Base-by-base conservation (phyloP, 2,888 invertebrate genomes). In the Lasioglossum morio region DNA sequence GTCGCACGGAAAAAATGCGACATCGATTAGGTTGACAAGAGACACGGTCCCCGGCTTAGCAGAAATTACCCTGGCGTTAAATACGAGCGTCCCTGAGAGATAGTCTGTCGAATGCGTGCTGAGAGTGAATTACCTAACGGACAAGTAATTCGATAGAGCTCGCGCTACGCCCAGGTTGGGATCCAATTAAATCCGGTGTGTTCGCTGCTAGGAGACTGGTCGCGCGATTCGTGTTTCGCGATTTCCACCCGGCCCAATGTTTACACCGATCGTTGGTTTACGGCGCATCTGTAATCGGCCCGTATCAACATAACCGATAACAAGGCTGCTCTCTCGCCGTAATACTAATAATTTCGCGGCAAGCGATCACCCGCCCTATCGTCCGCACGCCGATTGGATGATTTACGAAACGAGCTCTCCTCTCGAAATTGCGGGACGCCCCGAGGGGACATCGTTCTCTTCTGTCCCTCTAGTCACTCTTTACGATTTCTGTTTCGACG, bases 271-370 rank as follows among this genome's bases (percentile, higher is more conserved):
- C 78, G 74, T 72, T 85, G 81, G 83, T 88, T 87, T 87, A 85
- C 89, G 88, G 81, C 76, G 85, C 73, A 83, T 75, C 75, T 60
- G 66, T 77, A 82, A 82, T 82, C 76, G 78, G 37, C 69, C 57
- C 16, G 77, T 79, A 77, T 82, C 85, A 85, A 80, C 82, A 63
- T 63, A 72, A 78, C 82, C 83, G 84, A 83, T 90, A 90, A 89
- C 86, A 69, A 85, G 87, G 85, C 88, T 85, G 85, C 86, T 69
- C 80, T 69, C 46, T 73, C 72, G 46, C 69, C 43, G 80, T 83
- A 90, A 88, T 85, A 80, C 73, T 74, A 85, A 90, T 89, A 83
- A 89, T 90, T 89, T 84, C 88, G 72, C 85, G 69, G 46, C 85
- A 78, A 88, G 75, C 82, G 88, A 88, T 79, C 86, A 10, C 70